phyloP scores from a whole-genome alignment of 1,140 invertebrate genomes.

The Tetramorium alpestre region DNA sequence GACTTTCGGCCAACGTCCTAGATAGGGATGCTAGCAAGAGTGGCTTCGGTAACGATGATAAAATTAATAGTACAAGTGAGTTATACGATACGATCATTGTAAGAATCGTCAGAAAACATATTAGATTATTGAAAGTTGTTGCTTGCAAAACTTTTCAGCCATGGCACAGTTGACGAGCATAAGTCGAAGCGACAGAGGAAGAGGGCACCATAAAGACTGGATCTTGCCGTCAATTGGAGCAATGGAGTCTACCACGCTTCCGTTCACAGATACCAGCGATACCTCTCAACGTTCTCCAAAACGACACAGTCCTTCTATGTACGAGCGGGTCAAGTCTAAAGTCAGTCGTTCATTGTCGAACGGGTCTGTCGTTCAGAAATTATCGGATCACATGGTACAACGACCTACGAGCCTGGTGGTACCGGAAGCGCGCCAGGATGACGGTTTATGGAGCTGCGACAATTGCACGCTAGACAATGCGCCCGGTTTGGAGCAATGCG shows the following conservation, averaged over 20 bases:
- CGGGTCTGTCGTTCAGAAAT: conserved; percentile 83
- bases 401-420: conserved; percentile 83
- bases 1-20: conserved; percentile 75
- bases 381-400: conserved; percentile 76
- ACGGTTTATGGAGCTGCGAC: conserved; percentile 87
- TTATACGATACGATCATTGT: background rate
- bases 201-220: conserved; percentile 81
- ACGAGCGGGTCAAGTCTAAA: conserved; percentile 88
- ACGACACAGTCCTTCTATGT: conserved; percentile 86
- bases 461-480: conserved; percentile 87
- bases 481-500: conserved; percentile 86
- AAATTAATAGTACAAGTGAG: conserved; percentile 74
- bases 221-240: conserved; percentile 80
- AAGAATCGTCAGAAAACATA: background rate
- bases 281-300: conserved; percentile 85
- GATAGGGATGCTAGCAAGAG: conserved; percentile 74
- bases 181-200: conserved; percentile 76
- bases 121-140: conserved; percentile 10
- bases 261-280: conserved; percentile 76
- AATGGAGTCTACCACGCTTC: conserved; percentile 78
- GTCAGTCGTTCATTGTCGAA: conserved; percentile 87
- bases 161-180: conserved; percentile 84
- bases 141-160: conserved; percentile 58
- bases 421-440: conserved; percentile 78
- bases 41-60: conserved; percentile 72